Base-by-base conservation (phyloP, 2,888 invertebrate species). In the Hipparchia sbordonii region DNA sequence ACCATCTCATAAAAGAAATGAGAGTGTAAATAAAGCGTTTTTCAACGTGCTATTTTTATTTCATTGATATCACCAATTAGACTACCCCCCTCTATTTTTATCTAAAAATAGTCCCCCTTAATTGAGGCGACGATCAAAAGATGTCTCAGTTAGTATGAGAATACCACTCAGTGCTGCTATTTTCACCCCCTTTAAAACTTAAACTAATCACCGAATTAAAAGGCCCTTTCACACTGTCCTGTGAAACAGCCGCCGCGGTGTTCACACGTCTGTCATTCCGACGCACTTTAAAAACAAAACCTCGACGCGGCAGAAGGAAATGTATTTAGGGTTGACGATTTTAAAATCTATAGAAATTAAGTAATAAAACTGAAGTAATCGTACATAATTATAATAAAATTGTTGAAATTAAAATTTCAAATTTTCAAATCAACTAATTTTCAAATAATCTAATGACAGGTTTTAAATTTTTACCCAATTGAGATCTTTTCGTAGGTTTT, bases 221-320 rank as follows among this genome's bases (percentile, higher is more conserved):
- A 72, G 80, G 77, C 77, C 80, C 80, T 81, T 81, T 78, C 79
- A 78, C 80, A 79, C 79, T 79, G 80, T 79, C 85, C 88, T 91
- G 91, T 91, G 91, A 92, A 91, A 87, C 86, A 76, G 79, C 80
- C 82, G 80, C 83, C 83, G 81, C 78, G 74, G 75, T 78, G 90
- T 92, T 92, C 92, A 89, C 92, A 92, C 89, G 91, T 89, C 87
- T 86, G 89, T 92, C 92, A 79, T 86, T 81, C 82, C 85, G 82
- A 86, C 76, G 77, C 79, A 76, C 77, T 80, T 78, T 76, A 79
- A 85, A 87, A 89, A 89, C 86, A 89, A 88, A 87, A 88, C 84
- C 85, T 82, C 82, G 79, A 77, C 76, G 77, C 74, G 78, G 78
- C 78, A 71, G 74, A 73, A 76, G 74, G 70, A 76, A 74, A 77